phyloP scores from a whole-genome alignment of 2,113 vertebrate species.

The Oceanodroma tethys region DNA sequence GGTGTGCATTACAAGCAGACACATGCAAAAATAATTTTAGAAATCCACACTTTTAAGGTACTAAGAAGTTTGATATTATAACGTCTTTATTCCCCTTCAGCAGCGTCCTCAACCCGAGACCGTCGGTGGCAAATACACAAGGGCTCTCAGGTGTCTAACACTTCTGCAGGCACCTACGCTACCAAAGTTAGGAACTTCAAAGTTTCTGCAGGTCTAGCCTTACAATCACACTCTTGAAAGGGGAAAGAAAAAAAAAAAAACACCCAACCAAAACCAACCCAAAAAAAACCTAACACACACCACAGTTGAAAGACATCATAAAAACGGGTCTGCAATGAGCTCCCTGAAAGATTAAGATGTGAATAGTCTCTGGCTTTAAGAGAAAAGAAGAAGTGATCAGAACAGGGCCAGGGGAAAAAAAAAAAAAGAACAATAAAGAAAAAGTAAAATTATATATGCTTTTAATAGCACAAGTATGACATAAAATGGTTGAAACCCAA shows the following conservation, averaged over 20 bases:
- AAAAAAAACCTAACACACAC: too few species aligned
- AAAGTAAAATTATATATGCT: background rate
- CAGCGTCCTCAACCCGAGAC: background rate
- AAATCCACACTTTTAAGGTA: background rate
- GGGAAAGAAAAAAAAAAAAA: background rate
- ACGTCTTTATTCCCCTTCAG: background rate
- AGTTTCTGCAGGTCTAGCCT: background rate
- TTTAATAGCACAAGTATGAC: background rate
- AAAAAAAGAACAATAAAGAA: background rate
- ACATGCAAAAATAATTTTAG: slow-evolving; percentile 16
- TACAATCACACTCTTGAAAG: background rate
- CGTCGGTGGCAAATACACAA: background rate
- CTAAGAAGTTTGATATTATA: background rate
- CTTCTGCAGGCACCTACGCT: background rate
- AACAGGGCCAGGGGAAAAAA: background rate
- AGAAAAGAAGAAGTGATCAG: background rate
- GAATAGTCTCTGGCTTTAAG: background rate
- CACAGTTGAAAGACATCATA: background rate
- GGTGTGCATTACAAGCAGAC: background rate
- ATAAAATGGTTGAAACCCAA: background rate
- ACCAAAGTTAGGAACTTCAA: background rate
- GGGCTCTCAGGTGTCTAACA: background rate
- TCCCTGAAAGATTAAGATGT: background rate
- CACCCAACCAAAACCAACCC: too few species aligned
- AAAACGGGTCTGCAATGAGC: background rate